Percentiles rank a stretch among this genome's conserved stretches.
Conservation (phyloP, 2,888 invertebrate genomes). For the Ptychoptera contaminata region DNA sequence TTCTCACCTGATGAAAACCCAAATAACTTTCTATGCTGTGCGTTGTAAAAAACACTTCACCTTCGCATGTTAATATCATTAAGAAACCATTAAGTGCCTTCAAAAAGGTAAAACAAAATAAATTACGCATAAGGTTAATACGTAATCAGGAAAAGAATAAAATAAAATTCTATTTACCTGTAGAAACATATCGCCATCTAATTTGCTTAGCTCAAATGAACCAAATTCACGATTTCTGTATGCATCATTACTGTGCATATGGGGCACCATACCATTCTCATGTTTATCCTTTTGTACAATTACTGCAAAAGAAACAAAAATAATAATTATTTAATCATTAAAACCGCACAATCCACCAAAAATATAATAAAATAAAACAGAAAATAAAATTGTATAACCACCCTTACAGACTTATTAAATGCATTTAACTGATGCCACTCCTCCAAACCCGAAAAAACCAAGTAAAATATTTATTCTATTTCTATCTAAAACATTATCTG, state of each 20-base stretch:
- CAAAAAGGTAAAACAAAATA: constrained; percentile 20
- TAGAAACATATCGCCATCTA: constrained; percentile 89
- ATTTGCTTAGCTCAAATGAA: constrained; percentile 76
- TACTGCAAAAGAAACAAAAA: constrained; percentile 35
- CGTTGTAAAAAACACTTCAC: constrained; percentile 98
- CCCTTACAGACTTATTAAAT: too few species aligned
- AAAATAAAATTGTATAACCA: too few species aligned
- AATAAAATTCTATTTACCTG: constrained; percentile 46
- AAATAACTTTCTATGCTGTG: constrained; percentile 99
- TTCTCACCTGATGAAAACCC: constrained; percentile 96
- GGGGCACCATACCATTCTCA: constrained; percentile 55
- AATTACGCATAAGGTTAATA: too few species aligned
- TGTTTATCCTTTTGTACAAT: constrained; percentile 92
- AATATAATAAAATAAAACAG: too few species aligned
- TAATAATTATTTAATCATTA: constrained; percentile 3
- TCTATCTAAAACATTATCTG: too few species aligned
- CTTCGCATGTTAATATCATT: constrained; percentile 96
- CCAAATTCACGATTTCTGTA: constrained; percentile 57
- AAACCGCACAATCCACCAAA: too few species aligned
- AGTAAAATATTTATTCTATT: too few species aligned
- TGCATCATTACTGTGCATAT: constrained; percentile 43
- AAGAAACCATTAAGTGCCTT: constrained; percentile 99
- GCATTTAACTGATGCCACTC: too few species aligned
- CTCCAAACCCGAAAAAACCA: too few species aligned
- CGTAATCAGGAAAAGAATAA: too few species aligned